Evolutionary conservation across 2,888 invertebrate species (phyloP), one percentile per base, ranked within the genome.

Genomic region (Operophtera brumata): DNA sequence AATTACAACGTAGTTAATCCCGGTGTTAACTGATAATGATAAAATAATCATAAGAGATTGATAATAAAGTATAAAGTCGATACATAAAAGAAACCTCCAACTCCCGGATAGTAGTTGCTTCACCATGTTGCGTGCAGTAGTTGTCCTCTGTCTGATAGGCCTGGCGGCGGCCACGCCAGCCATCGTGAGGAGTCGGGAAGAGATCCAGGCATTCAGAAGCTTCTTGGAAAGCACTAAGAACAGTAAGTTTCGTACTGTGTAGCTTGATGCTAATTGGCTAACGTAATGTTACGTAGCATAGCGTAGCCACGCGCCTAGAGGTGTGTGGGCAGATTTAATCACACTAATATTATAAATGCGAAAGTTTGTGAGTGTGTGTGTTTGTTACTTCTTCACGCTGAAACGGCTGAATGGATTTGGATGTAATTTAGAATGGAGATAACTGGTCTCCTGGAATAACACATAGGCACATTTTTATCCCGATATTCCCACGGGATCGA

Each of bases 201-300:
- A 88, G 57, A 80, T 87, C 8, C 73, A 86, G 59, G 75, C 73
- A 0, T 89, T 86, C 61, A 79, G 76, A 48, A 67, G 73, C 28
- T 86, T 76, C 67, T 67, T 89, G 68, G 84, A 87, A 47, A 77
- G 67, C 61, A 77, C 84, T 0, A 75, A 75, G 59, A 73, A 63
- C 28, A 73, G 87, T 86, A 61, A 75, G 80, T 30, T 30, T 67
- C 1, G 8, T 11, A 4, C n/a, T n/a, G n/a, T n/a, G n/a, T 13
- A 8, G 8, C 3, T 32, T 42, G 20, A 2, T 20, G 4, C 2
- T 20, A 20, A 20, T 20, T 20, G 20, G 20, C 4, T 20, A n/a
- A n/a, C 20, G 20, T n/a, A n/a, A 20, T 20, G 20, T 20, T 20
- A n/a, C 20, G 20, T 20, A 20, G 20, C 20, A 3, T 20, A n/a